Evolutionary conservation across 2,113 vertebrate genomes (phyloP).

Genomic region (Brienomyrus longianalis): DNA sequence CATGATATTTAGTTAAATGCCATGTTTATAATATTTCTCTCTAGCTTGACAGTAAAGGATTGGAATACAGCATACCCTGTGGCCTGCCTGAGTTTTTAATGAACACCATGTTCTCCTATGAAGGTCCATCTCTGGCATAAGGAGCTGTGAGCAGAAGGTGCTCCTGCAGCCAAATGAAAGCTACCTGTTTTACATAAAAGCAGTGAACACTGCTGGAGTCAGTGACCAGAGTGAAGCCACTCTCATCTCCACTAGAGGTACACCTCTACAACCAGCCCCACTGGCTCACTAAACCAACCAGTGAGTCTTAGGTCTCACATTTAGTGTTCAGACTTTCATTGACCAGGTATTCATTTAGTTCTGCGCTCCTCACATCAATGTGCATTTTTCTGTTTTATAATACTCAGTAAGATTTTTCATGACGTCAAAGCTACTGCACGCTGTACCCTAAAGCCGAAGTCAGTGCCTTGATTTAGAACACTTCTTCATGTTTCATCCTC

Average conservation of each 20-base stretch:
- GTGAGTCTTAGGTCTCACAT: not conserved
- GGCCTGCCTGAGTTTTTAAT: not conserved
- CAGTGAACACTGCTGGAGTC: constrained; percentile 74
- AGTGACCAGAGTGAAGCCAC: constrained; percentile 93
- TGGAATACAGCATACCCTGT: not conserved
- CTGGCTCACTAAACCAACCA: not conserved
- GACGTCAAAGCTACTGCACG: not conserved
- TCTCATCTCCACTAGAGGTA: constrained; percentile 92
- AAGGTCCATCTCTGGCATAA: constrained; percentile 86
- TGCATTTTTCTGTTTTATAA: not conserved
- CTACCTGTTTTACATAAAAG: constrained; percentile 91
- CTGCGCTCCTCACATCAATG: not conserved
- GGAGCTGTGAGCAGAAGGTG: constrained; percentile 71
- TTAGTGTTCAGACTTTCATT: not conserved
- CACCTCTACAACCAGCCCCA: not conserved
- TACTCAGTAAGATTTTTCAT: not conserved
- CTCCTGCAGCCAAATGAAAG: constrained; percentile 82
- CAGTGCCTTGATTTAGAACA: not conserved
- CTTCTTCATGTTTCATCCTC: not conserved
- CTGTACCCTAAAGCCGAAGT: not conserved
- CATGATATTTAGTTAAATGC: not conserved
- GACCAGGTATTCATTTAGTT: not conserved
- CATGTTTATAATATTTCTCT: not conserved
- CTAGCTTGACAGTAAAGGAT: not conserved
- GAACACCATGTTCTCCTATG: not conserved